phyloP scores from a whole-genome alignment of 2,888 invertebrate genomes.

The Scaptomyza flava region DNA sequence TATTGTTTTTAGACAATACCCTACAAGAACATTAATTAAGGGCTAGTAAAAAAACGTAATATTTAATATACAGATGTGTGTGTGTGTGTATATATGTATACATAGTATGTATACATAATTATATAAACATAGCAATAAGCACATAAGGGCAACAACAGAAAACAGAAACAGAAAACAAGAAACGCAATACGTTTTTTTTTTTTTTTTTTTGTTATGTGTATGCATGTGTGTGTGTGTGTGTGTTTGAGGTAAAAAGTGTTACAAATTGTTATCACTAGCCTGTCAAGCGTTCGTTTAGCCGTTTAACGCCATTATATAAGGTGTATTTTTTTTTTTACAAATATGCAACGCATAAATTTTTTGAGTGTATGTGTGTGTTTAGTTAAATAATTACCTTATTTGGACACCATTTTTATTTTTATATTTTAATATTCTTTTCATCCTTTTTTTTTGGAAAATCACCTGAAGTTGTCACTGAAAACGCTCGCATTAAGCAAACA shows the following conservation, averaged over 20 bases:
- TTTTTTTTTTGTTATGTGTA: slow-evolving; percentile 8
- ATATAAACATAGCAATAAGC: slow-evolving; percentile 66
- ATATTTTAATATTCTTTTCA: neutral
- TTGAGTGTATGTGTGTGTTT: slow-evolving; percentile 27
- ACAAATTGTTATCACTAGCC: slow-evolving; percentile 69
- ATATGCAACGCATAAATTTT: slow-evolving; percentile 9
- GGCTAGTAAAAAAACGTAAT: slow-evolving; percentile 46
- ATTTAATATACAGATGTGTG: slow-evolving; percentile 42
- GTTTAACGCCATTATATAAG: slow-evolving; percentile 27
- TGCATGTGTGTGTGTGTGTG: slow-evolving; percentile 13
- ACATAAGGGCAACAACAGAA: slow-evolving; percentile 70
- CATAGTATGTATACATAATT: slow-evolving; percentile 19
- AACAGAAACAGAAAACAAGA: slow-evolving; percentile 66
- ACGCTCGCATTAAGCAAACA: slow-evolving; percentile 68
- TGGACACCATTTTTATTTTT: slow-evolving; percentile 43
- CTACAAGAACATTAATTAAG: slow-evolving; percentile 29
- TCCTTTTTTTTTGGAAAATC: slow-evolving; percentile 38
- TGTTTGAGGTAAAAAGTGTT: slow-evolving; percentile 58
- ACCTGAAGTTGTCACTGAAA: slow-evolving; percentile 75
- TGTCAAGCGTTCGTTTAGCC: slow-evolving; percentile 56
- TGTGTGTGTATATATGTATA: slow-evolving; percentile 26
- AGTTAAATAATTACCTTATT: slow-evolving; percentile 74
- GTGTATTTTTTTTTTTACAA: slow-evolving; percentile 18
- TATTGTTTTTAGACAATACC: slow-evolving; percentile 42
- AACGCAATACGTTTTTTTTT: slow-evolving; percentile 43